Base-by-base conservation (phyloP, 2,113 vertebrate species). In the Rhynchopsitta pachyrhyncha region DNA sequence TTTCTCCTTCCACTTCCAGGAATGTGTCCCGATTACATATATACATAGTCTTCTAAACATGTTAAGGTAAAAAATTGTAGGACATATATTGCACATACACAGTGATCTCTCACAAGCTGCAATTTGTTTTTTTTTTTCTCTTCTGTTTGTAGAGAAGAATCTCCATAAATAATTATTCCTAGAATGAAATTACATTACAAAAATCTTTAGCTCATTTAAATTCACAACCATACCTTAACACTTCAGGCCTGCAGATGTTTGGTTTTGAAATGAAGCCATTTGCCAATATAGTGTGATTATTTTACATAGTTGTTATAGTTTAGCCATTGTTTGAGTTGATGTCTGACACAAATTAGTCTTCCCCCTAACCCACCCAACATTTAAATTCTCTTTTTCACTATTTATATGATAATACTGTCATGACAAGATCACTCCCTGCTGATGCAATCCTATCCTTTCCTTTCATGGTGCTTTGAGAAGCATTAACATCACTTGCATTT, bases 401-500 rank as follows among this genome's bases (percentile, higher is more conserved):
- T 80, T 93, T 90, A 55, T 60, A 60, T 79, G 62, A 88, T 76
- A 96, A 88, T 82, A 52, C 23, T 33, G 81, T 53, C 44, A 70
- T 76, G 92, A 90, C 62, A 85, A 86, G 57, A 92, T 93, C 81
- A 64, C 70, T 89, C 64, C 17, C 29, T 53, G 37, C 33, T 81
- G 64, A 16, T 76, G 67, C 27, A 82, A 8, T 67, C 49, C 28
- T 89, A 8, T 67, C 49, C 23, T 91, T 85, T 60, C 86, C 33
- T 91, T 94, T 92, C 63, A 13, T 31, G 29, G 31, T 37, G 73
- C 49, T 97, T 96, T 81, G 41, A 94, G 73, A 90, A 96, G 52
- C 22, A 80, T 92, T 96, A 91, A 90, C 42, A 88, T 88, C 46
- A 85, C 70, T 97, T 92, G 29, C 18, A 91, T 94, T 97, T 97